Percentiles rank a stretch among this genome's conserved stretches.
Conservation (phyloP, 1,140 invertebrate species). For the Tachypleus tridentatus region DNA sequence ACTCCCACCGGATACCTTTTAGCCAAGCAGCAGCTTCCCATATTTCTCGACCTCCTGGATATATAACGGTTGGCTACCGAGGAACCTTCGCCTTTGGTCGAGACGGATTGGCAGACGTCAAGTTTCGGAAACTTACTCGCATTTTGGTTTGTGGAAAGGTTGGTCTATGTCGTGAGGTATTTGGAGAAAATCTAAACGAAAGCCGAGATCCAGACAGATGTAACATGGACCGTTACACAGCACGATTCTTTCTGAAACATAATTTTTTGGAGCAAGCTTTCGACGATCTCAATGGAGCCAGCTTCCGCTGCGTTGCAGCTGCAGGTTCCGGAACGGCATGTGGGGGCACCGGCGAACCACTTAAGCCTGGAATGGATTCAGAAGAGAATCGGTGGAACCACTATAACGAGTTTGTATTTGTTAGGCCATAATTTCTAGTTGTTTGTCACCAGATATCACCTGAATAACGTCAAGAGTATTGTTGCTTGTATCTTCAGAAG, state of each 20-base stretch:
- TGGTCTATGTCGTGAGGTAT: conserved; percentile 74
- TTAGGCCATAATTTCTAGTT: conserved; percentile 30
- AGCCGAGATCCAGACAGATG: conserved; percentile 88
- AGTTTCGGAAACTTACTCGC: conserved; percentile 93
- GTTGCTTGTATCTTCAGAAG: too few relatives aligned
- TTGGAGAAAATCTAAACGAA: conserved; percentile 94
- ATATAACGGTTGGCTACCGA: conserved; percentile 95
- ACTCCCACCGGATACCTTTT: conserved; percentile 34
- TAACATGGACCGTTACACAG: conserved; percentile 88
- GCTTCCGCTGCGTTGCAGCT: conserved; percentile 55
- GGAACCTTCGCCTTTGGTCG: conserved; percentile 98
- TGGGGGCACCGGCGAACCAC: conserved; percentile 52
- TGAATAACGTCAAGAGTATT: too few relatives aligned
- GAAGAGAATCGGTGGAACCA: conserved; percentile 98
- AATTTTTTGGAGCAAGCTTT: conserved; percentile 96
- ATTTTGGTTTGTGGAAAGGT: conserved; percentile 93
- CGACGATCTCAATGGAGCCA: conserved; percentile 88
- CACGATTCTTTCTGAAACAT: conserved; percentile 97
- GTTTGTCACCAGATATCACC: too few relatives aligned
- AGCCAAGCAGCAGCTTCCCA: conserved; percentile 26
- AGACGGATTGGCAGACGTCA: conserved; percentile 94
- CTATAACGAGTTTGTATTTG: conserved; percentile 97
- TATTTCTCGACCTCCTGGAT: conserved; percentile 41
- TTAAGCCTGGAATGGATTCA: conserved; percentile 85
- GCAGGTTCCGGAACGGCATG: conserved; percentile 85